Conservation (phyloP, 2,888 invertebrate genomes). For the Drosophila buzzatii region DNA sequence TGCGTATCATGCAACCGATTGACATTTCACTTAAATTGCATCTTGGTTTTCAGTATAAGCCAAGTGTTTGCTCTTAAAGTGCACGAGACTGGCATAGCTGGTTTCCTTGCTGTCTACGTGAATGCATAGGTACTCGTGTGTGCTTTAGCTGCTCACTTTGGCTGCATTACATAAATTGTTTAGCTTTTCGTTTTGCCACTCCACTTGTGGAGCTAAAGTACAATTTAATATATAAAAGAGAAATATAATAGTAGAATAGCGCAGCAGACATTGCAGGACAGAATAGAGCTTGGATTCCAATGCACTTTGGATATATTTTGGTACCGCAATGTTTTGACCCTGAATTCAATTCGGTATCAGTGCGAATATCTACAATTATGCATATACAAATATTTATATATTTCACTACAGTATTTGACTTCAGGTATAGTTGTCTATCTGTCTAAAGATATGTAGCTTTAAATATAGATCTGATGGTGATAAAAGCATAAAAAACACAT, state of each 20-base stretch:
- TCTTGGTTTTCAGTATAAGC: slow-evolving; percentile 20
- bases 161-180: background rate
- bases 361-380: background rate
- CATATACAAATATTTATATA: too few species aligned
- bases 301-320: too few species aligned
- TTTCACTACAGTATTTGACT: too few species aligned
- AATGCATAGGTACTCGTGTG: slow-evolving; percentile 1
- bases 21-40: slow-evolving; percentile 31
- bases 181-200: background rate
- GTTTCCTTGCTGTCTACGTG: background rate
- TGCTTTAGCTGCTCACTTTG: background rate
- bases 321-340: background rate
- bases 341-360: background rate
- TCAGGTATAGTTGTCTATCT: too few species aligned
- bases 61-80: slow-evolving; percentile 27
- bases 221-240: background rate
- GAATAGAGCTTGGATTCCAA: background rate
- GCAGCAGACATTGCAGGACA: background rate
- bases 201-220: background rate
- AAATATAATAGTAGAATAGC: background rate
- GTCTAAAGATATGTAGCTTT: background rate
- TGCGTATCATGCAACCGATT: slow-evolving; percentile 39
- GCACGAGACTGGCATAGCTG: background rate
- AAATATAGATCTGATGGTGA: background rate
- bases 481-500: background rate